Percentiles rank a stretch among this genome's conserved stretches.
Evolutionary conservation across 2,888 invertebrate species (phyloP).

Genomic region (Hemaris fuciformis): DNA sequence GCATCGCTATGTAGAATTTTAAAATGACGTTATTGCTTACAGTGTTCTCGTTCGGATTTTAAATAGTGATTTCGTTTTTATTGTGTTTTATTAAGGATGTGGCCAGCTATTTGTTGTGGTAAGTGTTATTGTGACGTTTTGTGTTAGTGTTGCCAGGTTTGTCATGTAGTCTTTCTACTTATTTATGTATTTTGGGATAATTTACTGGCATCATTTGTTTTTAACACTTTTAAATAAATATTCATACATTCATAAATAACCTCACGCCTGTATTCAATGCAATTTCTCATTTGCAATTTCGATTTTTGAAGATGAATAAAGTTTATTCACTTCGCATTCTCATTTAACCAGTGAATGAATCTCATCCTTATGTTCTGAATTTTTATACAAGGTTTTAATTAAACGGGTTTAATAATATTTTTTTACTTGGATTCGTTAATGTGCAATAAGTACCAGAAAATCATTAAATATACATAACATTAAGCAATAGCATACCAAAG

Average conservation of each 20-base stretch:
- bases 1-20: constrained; percentile 1
- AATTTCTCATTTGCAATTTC: too few species aligned
- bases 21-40: not conserved
- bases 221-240: too few species aligned
- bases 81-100: constrained; percentile 11
- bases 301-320: too few species aligned
- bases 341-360: too few species aligned
- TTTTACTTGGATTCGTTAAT: not conserved
- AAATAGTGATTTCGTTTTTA: not conserved
- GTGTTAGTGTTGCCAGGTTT: not conserved
- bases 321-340: too few species aligned
- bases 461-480: not conserved
- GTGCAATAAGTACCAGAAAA: not conserved
- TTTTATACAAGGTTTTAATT: not conserved
- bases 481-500: not conserved
- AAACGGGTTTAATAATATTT: not conserved
- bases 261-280: too few species aligned
- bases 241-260: too few species aligned
- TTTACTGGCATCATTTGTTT: too few species aligned
- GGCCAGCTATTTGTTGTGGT: constrained; percentile 16
- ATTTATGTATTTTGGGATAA: too few species aligned
- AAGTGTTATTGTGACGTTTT: constrained; percentile 3
- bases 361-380: too few species aligned
- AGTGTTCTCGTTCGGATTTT: not conserved
- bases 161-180: not conserved